Percentiles rank a stretch among this genome's conserved stretches.
Evolutionary conservation across 1,140 invertebrate species (phyloP).

Genomic region (Drosophila lini): DNA sequence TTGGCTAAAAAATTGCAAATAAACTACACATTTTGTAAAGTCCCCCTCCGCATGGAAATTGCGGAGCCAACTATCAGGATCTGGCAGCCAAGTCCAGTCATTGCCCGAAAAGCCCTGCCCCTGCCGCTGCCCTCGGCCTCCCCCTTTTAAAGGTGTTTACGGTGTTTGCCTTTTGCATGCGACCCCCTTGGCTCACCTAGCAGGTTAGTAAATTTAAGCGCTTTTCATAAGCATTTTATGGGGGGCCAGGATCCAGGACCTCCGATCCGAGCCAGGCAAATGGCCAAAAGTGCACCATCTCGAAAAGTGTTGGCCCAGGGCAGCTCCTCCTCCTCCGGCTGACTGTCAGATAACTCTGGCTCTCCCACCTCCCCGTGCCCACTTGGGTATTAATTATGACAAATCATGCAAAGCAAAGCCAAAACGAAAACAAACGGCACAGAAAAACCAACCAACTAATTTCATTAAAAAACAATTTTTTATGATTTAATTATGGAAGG

Average conservation of each 20-base stretch:
- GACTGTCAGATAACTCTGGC: constrained; percentile 50
- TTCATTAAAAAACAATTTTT: constrained; percentile 70
- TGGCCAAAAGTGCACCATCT: constrained; percentile 65
- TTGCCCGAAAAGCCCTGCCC: constrained; percentile 4
- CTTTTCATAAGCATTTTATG: constrained; percentile 79
- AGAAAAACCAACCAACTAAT: constrained; percentile 36
- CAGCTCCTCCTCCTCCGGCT: constrained; percentile 31
- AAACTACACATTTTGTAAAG: constrained; percentile 76
- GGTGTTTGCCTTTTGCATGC: constrained; percentile 61
- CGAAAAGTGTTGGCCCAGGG: constrained; percentile 20
- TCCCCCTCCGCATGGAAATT: constrained; percentile 63
- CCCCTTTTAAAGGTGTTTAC: constrained; percentile 76
- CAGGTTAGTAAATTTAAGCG: constrained; percentile 80
- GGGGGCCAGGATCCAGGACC: constrained; percentile 36
- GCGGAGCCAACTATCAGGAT: constrained; percentile 71
- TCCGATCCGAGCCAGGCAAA: constrained; percentile 37
- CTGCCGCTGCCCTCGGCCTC: constrained; percentile 21
- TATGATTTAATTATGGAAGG: constrained; percentile 54
- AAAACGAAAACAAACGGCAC: constrained; percentile 38
- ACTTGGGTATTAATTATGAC: constrained; percentile 71
- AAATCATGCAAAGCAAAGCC: constrained; percentile 61
- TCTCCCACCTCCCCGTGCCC: background rate
- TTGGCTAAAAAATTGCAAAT: constrained; percentile 82
- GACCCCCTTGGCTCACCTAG: background rate
- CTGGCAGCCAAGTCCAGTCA: constrained; percentile 62